Percentiles rank a stretch among this genome's conserved stretches.
Evolutionary conservation across 2,888 invertebrate species (phyloP).

Genomic region (Athrips mouffetella): DNA sequence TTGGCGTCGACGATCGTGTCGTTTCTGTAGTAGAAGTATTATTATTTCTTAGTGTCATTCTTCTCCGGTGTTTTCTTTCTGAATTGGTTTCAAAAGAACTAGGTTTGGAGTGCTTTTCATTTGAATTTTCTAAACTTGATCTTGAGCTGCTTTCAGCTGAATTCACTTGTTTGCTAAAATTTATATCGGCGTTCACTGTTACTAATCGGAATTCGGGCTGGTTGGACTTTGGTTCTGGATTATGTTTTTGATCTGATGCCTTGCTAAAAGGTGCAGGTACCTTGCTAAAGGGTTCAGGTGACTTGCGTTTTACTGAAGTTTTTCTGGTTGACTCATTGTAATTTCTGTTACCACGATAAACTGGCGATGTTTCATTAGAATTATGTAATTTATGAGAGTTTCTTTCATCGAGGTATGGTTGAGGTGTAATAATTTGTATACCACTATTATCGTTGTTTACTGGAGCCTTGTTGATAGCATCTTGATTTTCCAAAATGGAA

Average conservation of each 20-base stretch:
- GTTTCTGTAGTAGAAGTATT: constrained; percentile 30
- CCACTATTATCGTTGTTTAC: constrained; percentile 30
- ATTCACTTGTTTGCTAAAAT: constrained; percentile 31
- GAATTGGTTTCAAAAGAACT: constrained; percentile 39
- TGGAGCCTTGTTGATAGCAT: constrained; percentile 33
- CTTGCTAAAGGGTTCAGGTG: constrained; percentile 27
- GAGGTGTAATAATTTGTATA: constrained; percentile 57
- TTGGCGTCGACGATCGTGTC: constrained; percentile 21
- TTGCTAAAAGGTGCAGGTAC: constrained; percentile 27
- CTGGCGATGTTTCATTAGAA: constrained; percentile 47
- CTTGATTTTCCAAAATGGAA: constrained; percentile 61
- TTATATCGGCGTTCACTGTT: constrained; percentile 49
- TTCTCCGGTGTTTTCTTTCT: constrained; percentile 55
- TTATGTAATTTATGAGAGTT: constrained; percentile 41
- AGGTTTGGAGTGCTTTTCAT: constrained; percentile 22
- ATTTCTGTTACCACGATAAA: constrained; percentile 61
- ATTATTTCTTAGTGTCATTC: constrained; percentile 51
- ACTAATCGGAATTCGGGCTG: constrained; percentile 43
- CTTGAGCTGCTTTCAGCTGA: constrained; percentile 24
- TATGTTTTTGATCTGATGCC: constrained; percentile 27
- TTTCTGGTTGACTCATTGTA: constrained; percentile 34
- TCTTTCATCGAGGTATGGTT: constrained; percentile 58
- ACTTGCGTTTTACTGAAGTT: constrained; percentile 29
- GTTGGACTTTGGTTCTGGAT: constrained; percentile 29
- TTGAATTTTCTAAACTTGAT: constrained; percentile 24